A percentile compares a stretch with the other conserved stretches of the same genome.
phyloP scores from a whole-genome alignment of 2,113 vertebrate genomes.

The Ardeotis arabs region DNA sequence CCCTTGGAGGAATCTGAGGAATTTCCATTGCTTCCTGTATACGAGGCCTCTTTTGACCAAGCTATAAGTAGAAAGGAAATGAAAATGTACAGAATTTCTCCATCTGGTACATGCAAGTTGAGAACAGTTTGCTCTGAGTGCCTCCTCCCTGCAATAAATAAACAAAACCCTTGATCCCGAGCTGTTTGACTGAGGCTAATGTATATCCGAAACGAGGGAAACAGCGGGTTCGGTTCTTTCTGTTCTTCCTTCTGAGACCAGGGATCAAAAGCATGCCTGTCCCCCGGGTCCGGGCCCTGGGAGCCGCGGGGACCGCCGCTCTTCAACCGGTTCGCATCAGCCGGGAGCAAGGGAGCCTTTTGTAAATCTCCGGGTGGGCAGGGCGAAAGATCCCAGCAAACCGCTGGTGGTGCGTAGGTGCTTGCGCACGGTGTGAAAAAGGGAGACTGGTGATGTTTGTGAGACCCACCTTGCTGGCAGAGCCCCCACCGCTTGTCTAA shows the following conservation, averaged over 20 bases:
- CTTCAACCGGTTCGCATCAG: neutral
- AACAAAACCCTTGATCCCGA: conserved; percentile 6
- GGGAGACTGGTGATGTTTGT: neutral
- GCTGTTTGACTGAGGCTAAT: neutral
- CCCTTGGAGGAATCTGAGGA: conserved; percentile 67
- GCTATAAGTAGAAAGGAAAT: conserved; percentile 63
- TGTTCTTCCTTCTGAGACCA: neutral
- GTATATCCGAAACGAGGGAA: neutral
- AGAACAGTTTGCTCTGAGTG: neutral
- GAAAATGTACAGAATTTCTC: conserved; percentile 50
- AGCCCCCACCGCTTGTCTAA: neutral
- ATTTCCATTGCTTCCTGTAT: conserved; percentile 74
- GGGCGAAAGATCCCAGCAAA: neutral
- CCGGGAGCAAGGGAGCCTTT: neutral
- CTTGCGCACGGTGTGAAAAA: neutral
- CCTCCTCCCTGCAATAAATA: conserved; percentile 26
- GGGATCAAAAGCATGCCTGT: neutral
- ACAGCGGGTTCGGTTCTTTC: neutral
- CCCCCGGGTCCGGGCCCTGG: neutral
- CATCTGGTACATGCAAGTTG: conserved; percentile 38
- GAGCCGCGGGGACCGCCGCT: neutral
- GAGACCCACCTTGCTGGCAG: neutral
- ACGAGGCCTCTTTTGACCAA: conserved; percentile 59
- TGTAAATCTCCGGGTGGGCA: neutral
- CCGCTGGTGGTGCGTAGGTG: rapidly evolving